Evolutionary conservation across 2,113 vertebrate genomes (phyloP).

Genomic region (Choloepus hoffmanni): DNA sequence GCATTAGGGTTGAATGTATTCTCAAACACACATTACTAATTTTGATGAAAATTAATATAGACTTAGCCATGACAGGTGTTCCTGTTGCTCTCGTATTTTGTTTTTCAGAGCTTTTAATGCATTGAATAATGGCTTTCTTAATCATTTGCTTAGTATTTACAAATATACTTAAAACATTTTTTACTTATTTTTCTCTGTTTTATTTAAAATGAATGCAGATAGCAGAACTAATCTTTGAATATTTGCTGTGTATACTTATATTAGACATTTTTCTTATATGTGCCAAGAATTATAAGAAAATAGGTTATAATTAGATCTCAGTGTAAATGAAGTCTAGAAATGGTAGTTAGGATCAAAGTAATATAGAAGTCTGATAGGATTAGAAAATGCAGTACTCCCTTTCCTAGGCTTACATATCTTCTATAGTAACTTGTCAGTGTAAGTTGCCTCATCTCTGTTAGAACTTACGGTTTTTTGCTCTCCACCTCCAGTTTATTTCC

Average conservation of each 20-base stretch:
- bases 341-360: constrained; percentile 33
- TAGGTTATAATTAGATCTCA: constrained; percentile 12
- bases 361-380: background rate
- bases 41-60: background rate
- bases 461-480: background rate
- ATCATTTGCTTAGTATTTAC: constrained; percentile 50
- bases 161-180: constrained; percentile 51
- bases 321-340: constrained; percentile 8
- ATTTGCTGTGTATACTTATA: constrained; percentile 22
- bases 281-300: constrained; percentile 31
- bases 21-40: background rate
- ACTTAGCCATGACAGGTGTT: background rate
- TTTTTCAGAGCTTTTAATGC: background rate
- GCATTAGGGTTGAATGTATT: background rate
- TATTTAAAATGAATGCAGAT: constrained; percentile 50
- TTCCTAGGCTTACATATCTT: background rate
- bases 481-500: background rate
- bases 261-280: constrained; percentile 16
- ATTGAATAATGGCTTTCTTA: constrained; percentile 12
- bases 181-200: constrained; percentile 43
- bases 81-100: background rate
- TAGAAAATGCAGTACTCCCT: background rate
- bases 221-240: constrained; percentile 49
- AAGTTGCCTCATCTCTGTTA: background rate
- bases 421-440: background rate